phyloP scores from a whole-genome alignment of 2,797 vertebrate genomes.

The Oreochromis grahami region DNA sequence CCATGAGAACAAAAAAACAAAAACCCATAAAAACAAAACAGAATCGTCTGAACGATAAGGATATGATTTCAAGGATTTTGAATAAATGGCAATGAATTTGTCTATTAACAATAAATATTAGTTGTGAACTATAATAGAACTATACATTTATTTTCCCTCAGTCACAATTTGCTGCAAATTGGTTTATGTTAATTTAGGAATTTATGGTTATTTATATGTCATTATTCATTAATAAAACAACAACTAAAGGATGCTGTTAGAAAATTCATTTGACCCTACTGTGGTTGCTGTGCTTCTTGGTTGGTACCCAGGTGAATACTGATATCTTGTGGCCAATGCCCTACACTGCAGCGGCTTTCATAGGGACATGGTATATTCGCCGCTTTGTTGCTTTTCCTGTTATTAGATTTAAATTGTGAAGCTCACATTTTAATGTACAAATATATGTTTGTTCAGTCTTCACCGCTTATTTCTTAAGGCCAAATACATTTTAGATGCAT shows the following conservation, averaged over 20 bases:
- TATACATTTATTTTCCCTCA: neutral
- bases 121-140: neutral
- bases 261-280: neutral
- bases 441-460: neutral
- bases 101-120: neutral
- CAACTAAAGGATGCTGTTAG: neutral
- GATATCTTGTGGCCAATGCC: conserved; percentile 39
- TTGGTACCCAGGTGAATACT: conserved; percentile 5
- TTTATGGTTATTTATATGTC: neutral
- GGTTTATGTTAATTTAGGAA: neutral
- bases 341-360: neutral
- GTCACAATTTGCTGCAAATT: neutral
- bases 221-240: neutral
- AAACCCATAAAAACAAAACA: neutral
- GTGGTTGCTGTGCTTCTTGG: neutral
- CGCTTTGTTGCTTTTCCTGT: neutral
- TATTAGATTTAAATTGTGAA: neutral
- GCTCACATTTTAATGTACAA: neutral
- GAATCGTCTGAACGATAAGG: neutral
- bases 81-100: neutral
- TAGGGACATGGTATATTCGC: neutral
- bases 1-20: neutral
- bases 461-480: neutral
- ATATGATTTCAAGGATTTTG: neutral
- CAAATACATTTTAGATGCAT: neutral